phyloP scores from a whole-genome alignment of 1,140 invertebrate genomes.

The Aculops lycopersici region DNA sequence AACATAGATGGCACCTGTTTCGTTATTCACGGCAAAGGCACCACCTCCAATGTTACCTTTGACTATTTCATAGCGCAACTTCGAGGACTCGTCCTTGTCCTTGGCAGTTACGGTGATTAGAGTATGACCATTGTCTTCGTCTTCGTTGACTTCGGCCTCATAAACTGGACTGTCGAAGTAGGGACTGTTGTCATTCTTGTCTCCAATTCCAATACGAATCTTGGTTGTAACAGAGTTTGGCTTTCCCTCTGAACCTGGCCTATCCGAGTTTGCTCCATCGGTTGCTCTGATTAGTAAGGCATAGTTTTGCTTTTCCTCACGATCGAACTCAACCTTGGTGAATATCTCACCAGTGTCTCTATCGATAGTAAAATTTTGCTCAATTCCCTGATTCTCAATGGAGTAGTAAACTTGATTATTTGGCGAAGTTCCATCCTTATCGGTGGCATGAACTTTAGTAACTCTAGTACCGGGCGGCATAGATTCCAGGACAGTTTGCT shows the following conservation, averaged over 20 bases:
- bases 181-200: slow-evolving; percentile 90
- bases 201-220: slow-evolving; percentile 22
- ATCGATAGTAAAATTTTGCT: slow-evolving; percentile 77
- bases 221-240: slow-evolving; percentile 20
- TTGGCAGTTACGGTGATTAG: slow-evolving; percentile 86
- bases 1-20: slow-evolving; percentile 85
- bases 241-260: slow-evolving; percentile 49
- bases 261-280: slow-evolving; percentile 60
- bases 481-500: slow-evolving; percentile 69
- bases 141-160: slow-evolving; percentile 82
- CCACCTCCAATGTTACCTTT: slow-evolving; percentile 76
- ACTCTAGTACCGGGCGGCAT: slow-evolving; percentile 74
- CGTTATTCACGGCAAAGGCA: slow-evolving; percentile 82
- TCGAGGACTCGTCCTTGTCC: slow-evolving; percentile 87
- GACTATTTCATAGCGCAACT: slow-evolving; percentile 92
- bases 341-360: slow-evolving; percentile 66
- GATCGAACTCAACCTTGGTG: slow-evolving; percentile 57
- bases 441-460: slow-evolving; percentile 73
- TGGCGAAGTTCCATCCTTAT: slow-evolving; percentile 74
- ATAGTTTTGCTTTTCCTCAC: slow-evolving; percentile 76
- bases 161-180: slow-evolving; percentile 84
- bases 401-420: slow-evolving; percentile 73
- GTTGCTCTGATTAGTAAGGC: slow-evolving; percentile 66
- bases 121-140: slow-evolving; percentile 81
- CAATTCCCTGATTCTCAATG: slow-evolving; percentile 60